Base-by-base conservation (phyloP, 2,113 vertebrate genomes). In the Chrysochloris asiatica region DNA sequence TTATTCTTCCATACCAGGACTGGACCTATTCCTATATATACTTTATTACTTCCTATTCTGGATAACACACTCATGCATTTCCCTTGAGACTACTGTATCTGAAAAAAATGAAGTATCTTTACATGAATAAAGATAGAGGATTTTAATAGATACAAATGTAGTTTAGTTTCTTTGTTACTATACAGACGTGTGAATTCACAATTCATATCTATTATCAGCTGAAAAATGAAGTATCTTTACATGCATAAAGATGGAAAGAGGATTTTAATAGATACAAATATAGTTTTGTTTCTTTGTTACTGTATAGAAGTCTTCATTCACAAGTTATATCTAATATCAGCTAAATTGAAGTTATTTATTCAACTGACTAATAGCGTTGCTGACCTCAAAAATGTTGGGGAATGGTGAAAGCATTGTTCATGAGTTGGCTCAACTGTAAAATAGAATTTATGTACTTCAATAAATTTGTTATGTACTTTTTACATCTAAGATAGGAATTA, bases 161-260 rank as follows among this genome's bases (percentile, higher is more conserved):
- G 21, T 92, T 86, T 52, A 83, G 17, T 93, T 92, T 83, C 21
- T 69, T 89, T 90, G 47, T 84, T 91, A 77, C 30, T 80, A 3
- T 69, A 30, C 43, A 69, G 54, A 87, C 21, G 24, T 75, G 24
- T 76, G 38, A 6, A 13, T 73, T 93, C 33, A 79, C 8, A 83
- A 22, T 73, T 73, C 87, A 88, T 78, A 61, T 79, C n/a, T 90
- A 88, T 56, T 48, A 86, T 71, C 17, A 65, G 36, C 50, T 67
- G 24, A 84, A 89, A 67, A 67, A 38, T 80, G 52, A 72, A 81
- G 36, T 59, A 30, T 54, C 38, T 82, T 79, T 78, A 50, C 22
- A 14, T 83, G 28, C 65, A 67, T 89, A 82, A 93, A 81, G 12
- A 65, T 43, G 21, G 63, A 72, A 88, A 89, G 17, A 69, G n/a